Base-by-base conservation (phyloP, 2,113 vertebrate genomes). In the Paracanthobrama guichenoti region DNA sequence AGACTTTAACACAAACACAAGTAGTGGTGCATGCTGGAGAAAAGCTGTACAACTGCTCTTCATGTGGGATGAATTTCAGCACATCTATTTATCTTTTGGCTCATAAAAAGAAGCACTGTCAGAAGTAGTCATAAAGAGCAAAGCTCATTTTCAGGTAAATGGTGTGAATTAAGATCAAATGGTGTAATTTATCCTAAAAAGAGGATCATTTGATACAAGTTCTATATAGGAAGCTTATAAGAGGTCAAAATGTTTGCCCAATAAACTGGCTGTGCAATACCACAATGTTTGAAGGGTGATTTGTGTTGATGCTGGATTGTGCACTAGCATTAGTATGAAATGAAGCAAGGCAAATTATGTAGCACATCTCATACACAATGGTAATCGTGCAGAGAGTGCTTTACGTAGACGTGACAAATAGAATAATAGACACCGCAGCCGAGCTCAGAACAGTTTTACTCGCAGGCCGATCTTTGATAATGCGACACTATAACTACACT, bases 31-130 rank as follows among this genome's bases (percentile, higher is more conserved):
- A 14, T 13, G 22, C 64, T 6, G 66, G 64, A 55, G 79, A 82
- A 2, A 39, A 57, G 2, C 12, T 55, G 0, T 42, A 72, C 66
- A 14, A 35, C 8, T 72, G 80, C 31, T 22, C 66, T 4, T 28
- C 31, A 18, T 82, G 80, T 57, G 80, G 80, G 31, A 71, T n/a
- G 31, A 44, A 39, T 50, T 82, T 82, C 22, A 76, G 3, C 48
- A 76, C 73, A 35, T 35, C 8, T 2, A 76, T 76, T 22, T 55
- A 12, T 55, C 18, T 76, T 2, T 18, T 76, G 26, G 73, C 73
- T 76, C 73, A 76, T 55, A 22, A 76, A 6, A 76, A 76, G 20
- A 76, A 28, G 28, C 26, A 76, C 10, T 76, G 48, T 28, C 46
- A n/a, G 16, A 53, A 31, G 16, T 66, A 66, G 62, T 9, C 7